Evolutionary conservation across 2,888 invertebrate genomes (phyloP), one percentile per base, ranked within the genome.

Genomic region (Archips crataeganus): DNA sequence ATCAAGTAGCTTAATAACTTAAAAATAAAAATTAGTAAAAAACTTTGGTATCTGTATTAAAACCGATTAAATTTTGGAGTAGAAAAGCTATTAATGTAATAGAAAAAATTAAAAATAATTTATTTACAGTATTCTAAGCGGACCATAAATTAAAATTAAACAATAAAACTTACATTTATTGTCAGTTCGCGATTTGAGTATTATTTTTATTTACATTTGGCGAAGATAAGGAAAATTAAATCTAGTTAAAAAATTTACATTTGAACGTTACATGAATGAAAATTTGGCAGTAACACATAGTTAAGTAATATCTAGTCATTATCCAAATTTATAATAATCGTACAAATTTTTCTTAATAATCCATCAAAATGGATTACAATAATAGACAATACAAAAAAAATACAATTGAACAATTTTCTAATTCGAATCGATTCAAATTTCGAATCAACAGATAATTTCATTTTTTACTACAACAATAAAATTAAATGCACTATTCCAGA

Each of bases 31-130:
- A 92, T 90, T 92, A 92, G 88, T 89, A 90, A 92, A 39, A 65
- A 93, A 94, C 94, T 94, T 94, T 94, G 94, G 94, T 93, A 94
- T 94, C 87, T 90, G 90, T 91, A 90, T 92, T 93, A 92, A 91
- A 90, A 92, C 93, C 93, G 92, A 93, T 93, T 91, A 89, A 88
- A 88, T 91, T 92, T 93, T 90, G 89, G 88, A 89, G 88, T 90
- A 91, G 87, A 90, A 92, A 90, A 90, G 90, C 89, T 90, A 90
- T 84, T 84, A 83, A 86, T 88, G 86, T 84, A 85, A 84, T 88
- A 87, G 87, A 90, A 87, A 88, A 89, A 88, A 90, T 81, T 79
- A 63, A 87, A 85, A 82, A 80, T 83, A 85, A 79, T 86, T 82
- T 92, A 93, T 94, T 87, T 94, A 94, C 93, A 93, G 82, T 86